These are phyloP conservation scores for Lampropteryx suffumata DNA, from an alignment of 2,888 invertebrate species.

Conservation along the genomic window DNA sequence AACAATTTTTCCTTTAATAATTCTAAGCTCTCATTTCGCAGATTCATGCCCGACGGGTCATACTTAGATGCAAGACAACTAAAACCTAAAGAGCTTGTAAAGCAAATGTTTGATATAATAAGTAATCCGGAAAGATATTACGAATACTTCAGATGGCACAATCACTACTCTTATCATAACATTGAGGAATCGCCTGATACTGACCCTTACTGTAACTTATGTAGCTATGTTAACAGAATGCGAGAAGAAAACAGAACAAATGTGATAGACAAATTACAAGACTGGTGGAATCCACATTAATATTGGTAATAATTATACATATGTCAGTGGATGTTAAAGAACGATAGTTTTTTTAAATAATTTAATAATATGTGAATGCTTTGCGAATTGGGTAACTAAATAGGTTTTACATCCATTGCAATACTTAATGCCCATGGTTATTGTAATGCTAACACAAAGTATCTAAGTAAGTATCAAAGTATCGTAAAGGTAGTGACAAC, in stretches of 20 bases:
- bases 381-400: too few species aligned
- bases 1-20: background rate
- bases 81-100: conserved; percentile 25
- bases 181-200: conserved; percentile 25
- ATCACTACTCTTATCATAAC: conserved; percentile 43
- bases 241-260: background rate
- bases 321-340: too few species aligned
- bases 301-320: too few species aligned
- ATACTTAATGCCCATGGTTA: too few species aligned
- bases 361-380: too few species aligned
- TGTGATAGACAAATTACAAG: conserved; percentile 8
- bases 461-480: too few species aligned
- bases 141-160: conserved; percentile 48
- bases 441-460: too few species aligned
- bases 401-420: too few species aligned
- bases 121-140: conserved; percentile 38
- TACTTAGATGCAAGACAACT: conserved; percentile 33
- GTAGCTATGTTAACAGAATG: conserved; percentile 24
- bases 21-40: conserved; percentile 20
- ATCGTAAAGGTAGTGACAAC: too few species aligned
- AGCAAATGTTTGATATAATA: conserved; percentile 40
- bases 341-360: too few species aligned
- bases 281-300: conserved; percentile 24
- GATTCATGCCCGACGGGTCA: conserved; percentile 44
- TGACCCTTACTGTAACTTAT: conserved; percentile 37